Evolutionary conservation across 2,888 invertebrate species (phyloP).

Genomic region (Macaria notata): DNA sequence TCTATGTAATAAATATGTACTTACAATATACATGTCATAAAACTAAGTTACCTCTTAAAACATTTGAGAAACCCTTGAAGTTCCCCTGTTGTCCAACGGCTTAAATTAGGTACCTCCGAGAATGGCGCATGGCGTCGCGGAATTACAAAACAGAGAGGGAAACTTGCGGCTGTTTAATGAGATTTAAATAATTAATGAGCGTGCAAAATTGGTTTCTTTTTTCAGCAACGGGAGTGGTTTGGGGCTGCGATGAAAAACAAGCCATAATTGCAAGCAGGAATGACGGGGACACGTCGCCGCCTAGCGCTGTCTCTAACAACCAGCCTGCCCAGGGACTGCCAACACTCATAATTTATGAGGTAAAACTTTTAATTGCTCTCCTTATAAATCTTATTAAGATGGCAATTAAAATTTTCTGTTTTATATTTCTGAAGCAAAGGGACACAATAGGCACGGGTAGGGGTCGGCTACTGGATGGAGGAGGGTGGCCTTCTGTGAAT

Average conservation of each 20-base stretch:
- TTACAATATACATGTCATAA: no score
- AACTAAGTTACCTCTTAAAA: neutral
- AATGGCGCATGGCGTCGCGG: slow-evolving; percentile 52
- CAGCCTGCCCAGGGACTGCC: slow-evolving; percentile 41
- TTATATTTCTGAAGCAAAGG: slow-evolving; percentile 6
- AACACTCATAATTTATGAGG: slow-evolving; percentile 58
- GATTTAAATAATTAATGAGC: slow-evolving; percentile 83
- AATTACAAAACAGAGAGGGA: slow-evolving; percentile 69
- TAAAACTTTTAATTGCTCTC: slow-evolving; percentile 61
- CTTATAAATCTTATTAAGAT: slow-evolving; percentile 55
- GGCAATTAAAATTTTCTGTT: slow-evolving; percentile 52
- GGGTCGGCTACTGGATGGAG: neutral
- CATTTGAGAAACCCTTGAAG: slow-evolving; percentile 26
- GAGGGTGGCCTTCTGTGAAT: no score
- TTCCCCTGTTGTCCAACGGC: slow-evolving; percentile 52
- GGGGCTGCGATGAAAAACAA: slow-evolving; percentile 70
- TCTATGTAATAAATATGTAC: no score
- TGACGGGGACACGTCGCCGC: slow-evolving; percentile 48
- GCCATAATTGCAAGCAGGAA: slow-evolving; percentile 72
- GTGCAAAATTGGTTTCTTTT: slow-evolving; percentile 80
- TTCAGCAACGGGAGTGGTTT: slow-evolving; percentile 61
- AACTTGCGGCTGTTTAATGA: slow-evolving; percentile 79
- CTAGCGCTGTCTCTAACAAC: slow-evolving; percentile 32
- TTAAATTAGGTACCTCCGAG: slow-evolving; percentile 56
- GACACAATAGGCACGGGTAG: slow-evolving; percentile 4